Conservation (phyloP, 2,888 invertebrate species). For the Synanthedon andrenaeformis region DNA sequence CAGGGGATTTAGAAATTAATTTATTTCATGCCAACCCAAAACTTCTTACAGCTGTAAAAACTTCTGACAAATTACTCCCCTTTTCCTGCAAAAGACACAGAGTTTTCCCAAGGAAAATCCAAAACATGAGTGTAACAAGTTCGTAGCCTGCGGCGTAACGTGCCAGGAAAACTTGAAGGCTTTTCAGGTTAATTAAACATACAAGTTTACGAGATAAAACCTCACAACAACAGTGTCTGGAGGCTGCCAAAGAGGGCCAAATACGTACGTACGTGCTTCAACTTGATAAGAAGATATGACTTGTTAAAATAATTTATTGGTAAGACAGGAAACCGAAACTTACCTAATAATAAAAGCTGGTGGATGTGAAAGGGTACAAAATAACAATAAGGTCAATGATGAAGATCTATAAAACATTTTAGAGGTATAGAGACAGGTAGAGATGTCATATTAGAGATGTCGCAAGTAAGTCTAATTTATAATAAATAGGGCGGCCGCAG, state of each 20-base stretch:
- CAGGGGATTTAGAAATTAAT: not conserved
- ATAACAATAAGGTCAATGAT: too few species aligned
- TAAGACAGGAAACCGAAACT: not conserved
- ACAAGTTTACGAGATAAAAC: conserved; percentile 46
- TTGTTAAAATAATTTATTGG: not conserved
- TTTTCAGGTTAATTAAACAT: conserved; percentile 52
- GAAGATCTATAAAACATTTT: too few species aligned
- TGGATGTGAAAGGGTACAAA: too few species aligned
- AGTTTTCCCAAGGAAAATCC: conserved; percentile 4
- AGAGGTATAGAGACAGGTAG: too few species aligned
- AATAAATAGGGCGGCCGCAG: too few species aligned
- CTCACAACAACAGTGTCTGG: conserved; percentile 9
- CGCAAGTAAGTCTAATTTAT: too few species aligned
- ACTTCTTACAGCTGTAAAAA: not conserved
- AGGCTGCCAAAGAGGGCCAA: conserved; percentile 22
- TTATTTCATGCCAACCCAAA: not conserved
- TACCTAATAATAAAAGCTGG: too few species aligned
- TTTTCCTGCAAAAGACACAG: not conserved
- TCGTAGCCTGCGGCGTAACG: conserved; percentile 42
- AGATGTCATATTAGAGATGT: too few species aligned
- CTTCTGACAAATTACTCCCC: not conserved
- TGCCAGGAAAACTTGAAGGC: conserved; percentile 41
- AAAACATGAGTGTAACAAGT: conserved; percentile 32
- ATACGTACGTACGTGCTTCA: conserved; percentile 32
- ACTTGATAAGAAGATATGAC: conserved; percentile 13